Evolutionary conservation across 2,888 invertebrate species (phyloP).

Genomic region (Plebejus melissa): DNA sequence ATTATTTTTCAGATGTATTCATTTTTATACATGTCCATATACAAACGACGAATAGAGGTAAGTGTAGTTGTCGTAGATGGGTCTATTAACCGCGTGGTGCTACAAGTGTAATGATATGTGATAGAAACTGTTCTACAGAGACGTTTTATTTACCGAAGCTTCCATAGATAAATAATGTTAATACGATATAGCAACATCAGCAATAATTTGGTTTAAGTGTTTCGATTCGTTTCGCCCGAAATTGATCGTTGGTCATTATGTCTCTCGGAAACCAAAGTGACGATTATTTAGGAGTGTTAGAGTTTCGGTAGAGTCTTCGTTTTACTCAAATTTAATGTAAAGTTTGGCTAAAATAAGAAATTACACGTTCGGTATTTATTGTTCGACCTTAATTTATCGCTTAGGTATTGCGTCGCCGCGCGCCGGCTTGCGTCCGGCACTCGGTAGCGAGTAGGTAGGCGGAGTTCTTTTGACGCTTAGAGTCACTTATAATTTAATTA

Average conservation of each 20-base stretch:
- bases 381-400: conserved; percentile 18
- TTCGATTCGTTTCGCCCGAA: conserved; percentile 55
- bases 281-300: conserved; percentile 28
- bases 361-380: neutral
- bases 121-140: conserved; percentile 77
- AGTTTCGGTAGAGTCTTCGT: conserved; percentile 25
- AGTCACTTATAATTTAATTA: conserved; percentile 41
- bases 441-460: conserved; percentile 27
- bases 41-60: conserved; percentile 74
- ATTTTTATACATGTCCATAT: conserved; percentile 77
- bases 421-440: neutral
- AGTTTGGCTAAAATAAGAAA: conserved; percentile 21
- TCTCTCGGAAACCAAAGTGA: conserved; percentile 60
- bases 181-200: conserved; percentile 59
- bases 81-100: conserved; percentile 78
- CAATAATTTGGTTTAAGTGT: conserved; percentile 68
- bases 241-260: conserved; percentile 50
- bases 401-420: neutral
- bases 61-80: conserved; percentile 72
- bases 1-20: conserved; percentile 78
- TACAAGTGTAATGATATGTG: conserved; percentile 78
- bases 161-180: conserved; percentile 69
- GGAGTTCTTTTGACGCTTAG: conserved; percentile 39
- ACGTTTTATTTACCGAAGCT: conserved; percentile 77
- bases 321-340: conserved; percentile 23